phyloP scores from a whole-genome alignment of 2,888 invertebrate genomes.

The Baccha elongata region DNA sequence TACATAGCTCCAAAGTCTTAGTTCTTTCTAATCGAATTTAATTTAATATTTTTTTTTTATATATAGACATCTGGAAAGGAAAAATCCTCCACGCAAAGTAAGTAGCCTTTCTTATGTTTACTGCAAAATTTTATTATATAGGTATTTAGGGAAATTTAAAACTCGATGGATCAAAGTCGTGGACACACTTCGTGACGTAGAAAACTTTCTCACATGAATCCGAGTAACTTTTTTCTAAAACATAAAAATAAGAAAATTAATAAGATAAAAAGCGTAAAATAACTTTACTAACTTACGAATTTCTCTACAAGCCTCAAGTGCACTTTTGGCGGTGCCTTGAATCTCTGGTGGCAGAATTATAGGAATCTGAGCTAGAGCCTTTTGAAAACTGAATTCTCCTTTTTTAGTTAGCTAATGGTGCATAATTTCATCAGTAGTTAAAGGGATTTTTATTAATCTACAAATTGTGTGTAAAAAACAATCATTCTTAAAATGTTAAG shows the following conservation, averaged over 20 bases:
- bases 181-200: conserved; percentile 79
- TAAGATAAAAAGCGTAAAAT: background rate
- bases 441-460: background rate
- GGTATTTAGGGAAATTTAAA: conserved; percentile 78
- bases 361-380: conserved; percentile 79
- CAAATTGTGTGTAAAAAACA: conserved; percentile 8
- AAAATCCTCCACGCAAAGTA: conserved; percentile 78
- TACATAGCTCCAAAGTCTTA: no score
- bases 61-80: conserved; percentile 77
- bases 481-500: background rate
- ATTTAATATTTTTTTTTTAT: conserved; percentile 32
- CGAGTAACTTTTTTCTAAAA: conserved; percentile 78
- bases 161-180: conserved; percentile 76
- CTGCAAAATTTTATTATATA: conserved; percentile 9
- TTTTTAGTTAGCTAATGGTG: conserved; percentile 78
- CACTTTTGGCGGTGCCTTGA: conserved; percentile 75
- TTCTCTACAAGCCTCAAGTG: conserved; percentile 78
- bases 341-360: conserved; percentile 79
- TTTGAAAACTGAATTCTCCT: conserved; percentile 78
- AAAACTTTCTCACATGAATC: conserved; percentile 79
- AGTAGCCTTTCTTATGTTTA: conserved; percentile 73
- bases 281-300: conserved; percentile 77
- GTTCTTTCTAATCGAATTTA: conserved; percentile 9
- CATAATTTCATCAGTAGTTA: background rate
- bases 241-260: background rate